Evolutionary conservation across 1,140 invertebrate species (phyloP).

Genomic region (Lepidurus packardi): DNA sequence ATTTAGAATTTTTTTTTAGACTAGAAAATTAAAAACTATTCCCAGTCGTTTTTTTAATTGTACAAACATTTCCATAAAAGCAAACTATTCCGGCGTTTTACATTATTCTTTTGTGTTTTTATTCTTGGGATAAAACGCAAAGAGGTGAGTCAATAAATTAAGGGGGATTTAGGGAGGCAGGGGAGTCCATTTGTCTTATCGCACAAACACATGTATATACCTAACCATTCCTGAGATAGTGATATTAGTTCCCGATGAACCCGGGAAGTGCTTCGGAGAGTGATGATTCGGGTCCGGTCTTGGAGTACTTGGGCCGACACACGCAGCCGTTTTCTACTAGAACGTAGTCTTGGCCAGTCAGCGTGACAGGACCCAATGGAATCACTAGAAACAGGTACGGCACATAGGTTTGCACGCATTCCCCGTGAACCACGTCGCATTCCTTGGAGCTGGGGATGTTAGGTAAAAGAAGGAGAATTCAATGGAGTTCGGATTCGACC

Average conservation of each 20-base stretch:
- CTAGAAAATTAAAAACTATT: background rate
- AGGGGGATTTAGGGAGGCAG: background rate
- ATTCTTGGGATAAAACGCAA: background rate
- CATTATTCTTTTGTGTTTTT: background rate
- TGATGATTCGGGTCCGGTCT: constrained; percentile 39
- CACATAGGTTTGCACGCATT: constrained; percentile 85
- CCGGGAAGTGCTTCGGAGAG: constrained; percentile 28
- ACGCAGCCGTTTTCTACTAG: constrained; percentile 86
- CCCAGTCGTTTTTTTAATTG: background rate
- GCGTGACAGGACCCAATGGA: constrained; percentile 78
- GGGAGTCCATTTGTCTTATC: background rate
- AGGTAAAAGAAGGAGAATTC: background rate
- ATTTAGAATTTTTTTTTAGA: background rate
- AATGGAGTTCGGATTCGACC: background rate
- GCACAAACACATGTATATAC: background rate
- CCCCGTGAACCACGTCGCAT: constrained; percentile 78
- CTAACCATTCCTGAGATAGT: background rate
- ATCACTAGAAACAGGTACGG: constrained; percentile 85
- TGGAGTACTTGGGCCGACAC: constrained; percentile 73
- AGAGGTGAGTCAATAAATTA: background rate
- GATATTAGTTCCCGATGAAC: constrained; percentile 23
- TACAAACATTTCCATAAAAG: background rate
- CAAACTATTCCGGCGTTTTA: background rate
- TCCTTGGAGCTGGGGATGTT: constrained; percentile 63
- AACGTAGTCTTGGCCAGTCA: constrained; percentile 87